Percentiles rank a stretch among this genome's conserved stretches.
Conservation (phyloP, 2,113 vertebrate species). For the Enhydra lutris region DNA sequence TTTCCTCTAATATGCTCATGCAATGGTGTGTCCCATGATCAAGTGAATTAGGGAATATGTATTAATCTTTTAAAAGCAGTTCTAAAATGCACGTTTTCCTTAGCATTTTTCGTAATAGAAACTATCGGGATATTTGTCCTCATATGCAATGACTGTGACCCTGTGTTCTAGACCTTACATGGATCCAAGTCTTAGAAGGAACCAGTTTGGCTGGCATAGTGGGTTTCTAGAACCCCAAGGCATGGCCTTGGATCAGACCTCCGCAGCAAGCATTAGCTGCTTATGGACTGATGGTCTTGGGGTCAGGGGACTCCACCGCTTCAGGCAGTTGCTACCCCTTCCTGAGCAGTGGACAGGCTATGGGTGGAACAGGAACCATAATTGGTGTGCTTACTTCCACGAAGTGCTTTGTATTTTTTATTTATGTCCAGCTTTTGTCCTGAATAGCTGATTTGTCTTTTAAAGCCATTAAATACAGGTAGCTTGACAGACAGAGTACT, state of each 20-base stretch:
- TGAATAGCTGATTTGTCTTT: background rate
- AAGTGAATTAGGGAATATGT: background rate
- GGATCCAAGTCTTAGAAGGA: background rate
- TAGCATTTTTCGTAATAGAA: background rate
- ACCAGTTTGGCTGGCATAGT: background rate
- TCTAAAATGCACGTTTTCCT: background rate
- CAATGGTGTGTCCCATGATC: background rate
- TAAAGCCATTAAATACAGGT: background rate
- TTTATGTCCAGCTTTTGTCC: background rate
- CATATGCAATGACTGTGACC: background rate
- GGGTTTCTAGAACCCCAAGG: background rate
- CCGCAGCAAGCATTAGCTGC: background rate
- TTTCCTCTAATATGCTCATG: background rate
- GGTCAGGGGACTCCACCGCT: background rate
- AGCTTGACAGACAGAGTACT: background rate
- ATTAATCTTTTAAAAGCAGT: background rate
- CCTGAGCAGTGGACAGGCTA: background rate
- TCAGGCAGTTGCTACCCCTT: background rate
- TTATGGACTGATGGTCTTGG: background rate
- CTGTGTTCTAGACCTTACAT: background rate
- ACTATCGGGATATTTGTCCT: background rate
- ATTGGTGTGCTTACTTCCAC: fast-evolving
- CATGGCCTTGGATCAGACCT: background rate
- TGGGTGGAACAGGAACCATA: fast-evolving
- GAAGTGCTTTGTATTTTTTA: background rate